These are phyloP conservation scores for Trissolcus japonicus DNA, from an alignment of 2,888 invertebrate species.

Conservation along the genomic window DNA sequence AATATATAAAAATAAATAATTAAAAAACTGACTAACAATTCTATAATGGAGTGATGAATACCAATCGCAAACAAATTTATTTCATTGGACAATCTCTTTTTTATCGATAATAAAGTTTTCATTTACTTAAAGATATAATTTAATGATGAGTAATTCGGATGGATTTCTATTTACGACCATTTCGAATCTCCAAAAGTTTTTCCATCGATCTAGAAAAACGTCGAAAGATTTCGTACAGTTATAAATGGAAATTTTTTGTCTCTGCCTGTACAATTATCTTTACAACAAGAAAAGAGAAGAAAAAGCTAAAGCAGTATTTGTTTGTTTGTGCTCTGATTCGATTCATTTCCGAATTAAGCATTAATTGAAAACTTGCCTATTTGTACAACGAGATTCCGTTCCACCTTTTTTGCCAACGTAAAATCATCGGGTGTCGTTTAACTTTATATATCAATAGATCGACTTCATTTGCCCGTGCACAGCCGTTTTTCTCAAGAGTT, in stretches of 20 bases:
- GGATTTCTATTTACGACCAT: slow-evolving; percentile 41
- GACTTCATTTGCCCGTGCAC: slow-evolving; percentile 37
- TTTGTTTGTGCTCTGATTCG: background rate
- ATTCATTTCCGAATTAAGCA: background rate
- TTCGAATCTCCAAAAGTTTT: slow-evolving; percentile 20
- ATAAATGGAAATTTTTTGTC: slow-evolving; percentile 9
- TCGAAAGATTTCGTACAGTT: slow-evolving; percentile 14
- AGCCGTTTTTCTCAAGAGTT: slow-evolving; percentile 46
- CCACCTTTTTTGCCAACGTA: slow-evolving; percentile 15
- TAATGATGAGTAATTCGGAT: slow-evolving; percentile 33
- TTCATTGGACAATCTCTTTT: background rate
- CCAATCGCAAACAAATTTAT: slow-evolving; percentile 20
- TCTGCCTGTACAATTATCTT: slow-evolving; percentile 18
- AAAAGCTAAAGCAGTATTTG: background rate
- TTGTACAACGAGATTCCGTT: slow-evolving; percentile 6
- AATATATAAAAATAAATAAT: no score
- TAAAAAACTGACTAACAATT: background rate
- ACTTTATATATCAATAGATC: slow-evolving; percentile 33
- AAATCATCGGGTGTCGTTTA: slow-evolving; percentile 37
- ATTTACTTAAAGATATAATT: slow-evolving; percentile 40
- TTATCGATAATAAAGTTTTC: slow-evolving; percentile 29
- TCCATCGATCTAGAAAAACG: slow-evolving; percentile 31
- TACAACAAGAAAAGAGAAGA: no score
- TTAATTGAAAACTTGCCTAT: slow-evolving; percentile 1
- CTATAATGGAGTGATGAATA: background rate